A percentile compares a stretch with the other conserved stretches of the same genome.
These are phyloP conservation scores for Onchidella celtica DNA, from an alignment of 2,888 invertebrate species.

Conservation along the genomic window DNA sequence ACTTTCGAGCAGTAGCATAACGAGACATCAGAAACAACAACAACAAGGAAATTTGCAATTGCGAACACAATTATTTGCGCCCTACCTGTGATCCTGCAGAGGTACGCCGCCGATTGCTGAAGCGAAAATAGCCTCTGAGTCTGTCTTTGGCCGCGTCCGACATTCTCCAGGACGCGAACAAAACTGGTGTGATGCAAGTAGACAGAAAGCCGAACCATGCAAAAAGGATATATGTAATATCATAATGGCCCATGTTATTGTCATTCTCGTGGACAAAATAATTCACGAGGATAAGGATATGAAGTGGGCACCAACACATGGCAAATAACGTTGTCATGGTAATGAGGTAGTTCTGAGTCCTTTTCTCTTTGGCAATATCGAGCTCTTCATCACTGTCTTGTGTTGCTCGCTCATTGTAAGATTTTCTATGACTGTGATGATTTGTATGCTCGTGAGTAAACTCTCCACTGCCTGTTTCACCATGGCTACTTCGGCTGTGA, in stretches of 20 bases:
- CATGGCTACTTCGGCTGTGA: background rate
- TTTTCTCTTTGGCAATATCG: slow-evolving; percentile 83
- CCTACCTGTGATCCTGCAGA: slow-evolving; percentile 33
- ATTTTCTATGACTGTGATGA: slow-evolving; percentile 2
- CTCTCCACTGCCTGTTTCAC: slow-evolving; percentile 7
- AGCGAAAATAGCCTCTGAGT: slow-evolving; percentile 75
- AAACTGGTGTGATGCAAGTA: slow-evolving; percentile 85
- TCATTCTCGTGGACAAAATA: slow-evolving; percentile 86
- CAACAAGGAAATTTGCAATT: too few relatives aligned
- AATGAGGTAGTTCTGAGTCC: slow-evolving; percentile 86
- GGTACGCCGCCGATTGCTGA: slow-evolving; percentile 67
- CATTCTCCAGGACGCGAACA: slow-evolving; percentile 86
- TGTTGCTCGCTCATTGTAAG: slow-evolving; percentile 58
- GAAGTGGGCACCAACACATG: slow-evolving; percentile 86
- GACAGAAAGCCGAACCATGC: slow-evolving; percentile 88
- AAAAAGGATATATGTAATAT: slow-evolving; percentile 86
- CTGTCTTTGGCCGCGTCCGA: slow-evolving; percentile 74
- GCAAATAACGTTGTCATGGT: slow-evolving; percentile 86
- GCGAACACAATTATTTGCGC: background rate
- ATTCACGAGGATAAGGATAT: slow-evolving; percentile 84
- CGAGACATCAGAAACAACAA: too few relatives aligned
- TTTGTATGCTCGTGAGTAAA: background rate
- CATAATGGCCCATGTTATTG: slow-evolving; percentile 86
- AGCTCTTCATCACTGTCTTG: slow-evolving; percentile 74
- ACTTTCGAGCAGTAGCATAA: too few relatives aligned